These are phyloP conservation scores for Sepioteuthis lessoniana DNA, from an alignment of 2,888 invertebrate genomes.

Conservation along the genomic window DNA sequence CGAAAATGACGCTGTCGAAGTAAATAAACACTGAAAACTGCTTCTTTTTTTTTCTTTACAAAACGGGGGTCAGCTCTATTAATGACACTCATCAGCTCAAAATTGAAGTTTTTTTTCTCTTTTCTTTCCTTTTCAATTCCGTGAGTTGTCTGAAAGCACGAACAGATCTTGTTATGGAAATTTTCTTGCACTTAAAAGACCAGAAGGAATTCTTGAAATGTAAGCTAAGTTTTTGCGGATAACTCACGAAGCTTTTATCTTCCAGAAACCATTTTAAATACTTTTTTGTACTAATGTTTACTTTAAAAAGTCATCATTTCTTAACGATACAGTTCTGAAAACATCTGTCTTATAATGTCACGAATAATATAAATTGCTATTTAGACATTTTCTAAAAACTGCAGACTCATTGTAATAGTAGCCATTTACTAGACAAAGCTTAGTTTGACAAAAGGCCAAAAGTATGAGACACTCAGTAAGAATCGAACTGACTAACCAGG, in stretches of 20 bases:
- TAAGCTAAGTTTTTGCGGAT: no score
- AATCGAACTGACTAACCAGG: no score
- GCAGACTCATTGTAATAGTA: no score
- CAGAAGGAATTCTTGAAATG: not conserved
- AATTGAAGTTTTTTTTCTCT: not conserved
- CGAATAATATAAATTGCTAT: no score
- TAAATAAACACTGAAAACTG: no score
- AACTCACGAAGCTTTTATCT: not conserved
- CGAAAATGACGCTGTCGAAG: no score
- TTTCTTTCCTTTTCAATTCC: not conserved
- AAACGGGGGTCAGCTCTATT: not conserved
- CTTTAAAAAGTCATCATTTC: not conserved
- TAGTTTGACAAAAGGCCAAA: no score
- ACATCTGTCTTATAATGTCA: no score
- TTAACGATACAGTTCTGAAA: no score
- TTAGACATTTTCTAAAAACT: no score
- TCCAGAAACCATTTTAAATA: not conserved
- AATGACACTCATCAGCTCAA: not conserved
- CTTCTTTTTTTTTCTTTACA: not conserved
- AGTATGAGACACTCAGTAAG: no score
- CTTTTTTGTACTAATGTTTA: not conserved
- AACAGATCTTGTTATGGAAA: not conserved
- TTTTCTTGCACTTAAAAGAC: not conserved
- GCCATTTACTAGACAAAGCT: no score
- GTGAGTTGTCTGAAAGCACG: not conserved